A percentile compares a stretch with the other conserved stretches of the same genome.
phyloP scores from a whole-genome alignment of 2,888 invertebrate species.

The Melanostoma mellinum region DNA sequence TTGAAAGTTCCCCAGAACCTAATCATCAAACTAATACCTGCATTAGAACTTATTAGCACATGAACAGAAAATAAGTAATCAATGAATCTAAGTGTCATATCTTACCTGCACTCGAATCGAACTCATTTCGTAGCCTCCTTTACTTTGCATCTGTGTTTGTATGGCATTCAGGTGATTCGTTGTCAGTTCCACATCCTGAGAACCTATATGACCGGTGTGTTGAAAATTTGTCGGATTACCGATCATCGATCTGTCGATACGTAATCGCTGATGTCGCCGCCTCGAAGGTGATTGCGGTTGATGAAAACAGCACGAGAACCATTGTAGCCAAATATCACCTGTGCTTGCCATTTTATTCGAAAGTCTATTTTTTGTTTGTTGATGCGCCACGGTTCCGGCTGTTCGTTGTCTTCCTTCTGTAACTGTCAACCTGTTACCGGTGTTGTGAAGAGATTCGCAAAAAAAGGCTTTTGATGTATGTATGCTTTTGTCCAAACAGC shows the following conservation, averaged over 20 bases:
- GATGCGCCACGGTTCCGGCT: slow-evolving; percentile 75
- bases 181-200: slow-evolving; percentile 93
- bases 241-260: slow-evolving; percentile 96
- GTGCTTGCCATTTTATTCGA: slow-evolving; percentile 85
- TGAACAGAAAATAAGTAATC: not conserved
- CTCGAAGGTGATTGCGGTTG: slow-evolving; percentile 90
- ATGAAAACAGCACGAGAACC: slow-evolving; percentile 94
- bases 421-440: not conserved
- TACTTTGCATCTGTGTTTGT: slow-evolving; percentile 97
- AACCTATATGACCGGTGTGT: slow-evolving; percentile 94
- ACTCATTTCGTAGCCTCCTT: slow-evolving; percentile 94
- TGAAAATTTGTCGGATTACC: slow-evolving; percentile 97
- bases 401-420: slow-evolving; percentile 27
- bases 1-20: too few relatives aligned
- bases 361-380: slow-evolving; percentile 73
- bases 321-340: slow-evolving; percentile 94
- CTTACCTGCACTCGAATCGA: slow-evolving; percentile 82
- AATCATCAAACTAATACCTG: too few relatives aligned
- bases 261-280: slow-evolving; percentile 87
- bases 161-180: slow-evolving; percentile 92
- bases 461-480: slow-evolving; percentile 1
- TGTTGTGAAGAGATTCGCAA: not conserved
- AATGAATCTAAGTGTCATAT: slow-evolving; percentile 44
- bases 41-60: too few relatives aligned
- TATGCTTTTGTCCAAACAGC: slow-evolving; percentile 7